These are phyloP conservation scores for Oegoconia quadripuncta DNA, from an alignment of 2,888 invertebrate species.

Conservation along the genomic window DNA sequence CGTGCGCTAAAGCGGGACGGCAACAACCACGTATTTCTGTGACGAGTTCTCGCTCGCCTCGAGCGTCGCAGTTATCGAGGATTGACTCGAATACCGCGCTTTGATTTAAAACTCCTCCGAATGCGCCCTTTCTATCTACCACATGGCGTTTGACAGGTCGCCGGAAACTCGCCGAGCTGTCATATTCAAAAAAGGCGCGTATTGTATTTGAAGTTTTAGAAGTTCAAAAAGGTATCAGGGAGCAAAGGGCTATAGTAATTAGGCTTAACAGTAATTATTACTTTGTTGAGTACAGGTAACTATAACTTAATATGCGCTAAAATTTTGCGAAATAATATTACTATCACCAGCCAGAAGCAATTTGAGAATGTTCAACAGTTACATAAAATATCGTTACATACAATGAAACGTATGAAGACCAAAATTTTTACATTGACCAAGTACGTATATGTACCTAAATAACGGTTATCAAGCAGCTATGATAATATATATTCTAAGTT, in stretches of 20 bases:
- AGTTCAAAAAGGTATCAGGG: constrained; percentile 1
- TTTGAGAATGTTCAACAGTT: too few species aligned
- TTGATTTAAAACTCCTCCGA: constrained; percentile 75
- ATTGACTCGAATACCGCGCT: constrained; percentile 64
- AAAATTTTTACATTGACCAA: too few species aligned
- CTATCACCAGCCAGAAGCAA: too few species aligned
- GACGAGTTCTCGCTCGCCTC: constrained; percentile 71
- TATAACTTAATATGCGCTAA: too few species aligned
- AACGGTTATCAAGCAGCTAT: too few species aligned
- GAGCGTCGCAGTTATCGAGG: constrained; percentile 69
- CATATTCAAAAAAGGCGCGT: constrained; percentile 74
- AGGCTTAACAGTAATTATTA: too few species aligned
- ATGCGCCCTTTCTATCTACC: constrained; percentile 79
- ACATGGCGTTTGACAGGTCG: constrained; percentile 79
- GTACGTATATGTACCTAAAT: too few species aligned
- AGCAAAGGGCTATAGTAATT: constrained; percentile 2
- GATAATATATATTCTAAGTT: too few species aligned
- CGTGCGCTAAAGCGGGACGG: constrained; percentile 48
- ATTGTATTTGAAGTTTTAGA: constrained; percentile 8
- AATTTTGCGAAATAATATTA: too few species aligned
- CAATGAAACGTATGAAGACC: too few species aligned
- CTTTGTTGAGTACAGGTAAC: too few species aligned
- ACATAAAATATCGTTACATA: too few species aligned
- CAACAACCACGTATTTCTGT: constrained; percentile 67
- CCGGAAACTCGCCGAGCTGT: constrained; percentile 69